Base-by-base conservation (phyloP, 2,888 invertebrate species). In the Dichetophora obliterata region DNA sequence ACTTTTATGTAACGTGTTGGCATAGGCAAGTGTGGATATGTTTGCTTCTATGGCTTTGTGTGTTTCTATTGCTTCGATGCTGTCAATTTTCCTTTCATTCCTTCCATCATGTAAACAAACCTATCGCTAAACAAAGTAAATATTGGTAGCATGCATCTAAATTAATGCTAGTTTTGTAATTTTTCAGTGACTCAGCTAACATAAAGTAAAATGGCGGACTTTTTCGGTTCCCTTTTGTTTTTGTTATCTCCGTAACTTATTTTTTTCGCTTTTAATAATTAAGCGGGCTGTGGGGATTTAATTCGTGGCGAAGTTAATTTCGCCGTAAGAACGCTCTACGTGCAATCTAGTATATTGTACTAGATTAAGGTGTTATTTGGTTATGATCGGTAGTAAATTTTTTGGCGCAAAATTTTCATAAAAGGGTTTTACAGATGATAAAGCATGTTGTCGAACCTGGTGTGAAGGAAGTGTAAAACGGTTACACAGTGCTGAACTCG, bases 1-100 rank as follows among this genome's bases (percentile, higher is more conserved):
- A 83, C 82, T 82, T 83, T 83, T 83, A 83, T 83, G 84, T 83
- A 83, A 83, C 84, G 57, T 68, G 68, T 68, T 68, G 68, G 68
- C 27, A 48, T 48, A 68, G 50, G 16, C 68, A 14, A 68, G 22
- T 34, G 68, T 50, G 68, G 19, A 66, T 66, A 66, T 19, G 65
- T 59, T 59, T 59, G 37, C 14, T 65, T 65, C 19, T 65, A 34
- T 59, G 59, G 59, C 24, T 59, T 59, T 59, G 59, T 69, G 50
- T 69, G 69, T 69, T 50, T 22, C 52, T 24, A 52, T 31, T 69
- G 27, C 65, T 65, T 48, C 27, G 22, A 52, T 69, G 31, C 22
- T 31, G 69, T 19, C 24, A 69, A 52, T 69, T 50, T 50, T 50
- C 43, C 68, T 68, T 50, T 68, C 68, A 68, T 68, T 68, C n/a